phyloP scores from a whole-genome alignment of 2,888 invertebrate species.

The Drosophila hawaiiensis region DNA sequence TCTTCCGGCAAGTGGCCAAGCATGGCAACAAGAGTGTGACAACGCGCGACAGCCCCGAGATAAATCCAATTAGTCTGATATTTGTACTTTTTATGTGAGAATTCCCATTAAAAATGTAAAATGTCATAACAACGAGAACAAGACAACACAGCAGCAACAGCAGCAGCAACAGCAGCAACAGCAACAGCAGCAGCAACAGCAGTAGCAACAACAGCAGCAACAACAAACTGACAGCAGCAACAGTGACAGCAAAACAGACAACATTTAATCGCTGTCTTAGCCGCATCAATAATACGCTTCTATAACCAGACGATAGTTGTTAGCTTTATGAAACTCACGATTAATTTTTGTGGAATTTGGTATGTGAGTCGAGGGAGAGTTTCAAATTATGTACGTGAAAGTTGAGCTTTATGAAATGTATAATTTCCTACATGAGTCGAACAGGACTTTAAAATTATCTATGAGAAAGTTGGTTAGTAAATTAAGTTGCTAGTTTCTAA shows the following conservation, averaged over 20 bases:
- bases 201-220: slow-evolving; percentile 27
- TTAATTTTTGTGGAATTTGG: slow-evolving; percentile 9
- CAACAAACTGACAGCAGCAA: slow-evolving; percentile 19
- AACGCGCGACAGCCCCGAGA: slow-evolving; percentile 81
- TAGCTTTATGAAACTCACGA: not conserved
- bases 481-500: not conserved
- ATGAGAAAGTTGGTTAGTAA: not conserved
- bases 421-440: not conserved
- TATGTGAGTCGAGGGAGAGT: not conserved
- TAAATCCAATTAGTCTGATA: slow-evolving; percentile 85
- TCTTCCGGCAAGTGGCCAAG: slow-evolving; percentile 69
- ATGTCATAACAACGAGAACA: slow-evolving; percentile 78
- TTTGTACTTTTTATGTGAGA: slow-evolving; percentile 85
- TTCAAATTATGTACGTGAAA: not conserved
- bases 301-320: not conserved
- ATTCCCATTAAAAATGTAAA: slow-evolving; percentile 83
- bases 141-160: slow-evolving; percentile 66
- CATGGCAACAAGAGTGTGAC: slow-evolving; percentile 76
- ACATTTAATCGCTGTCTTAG: slow-evolving; percentile 1
- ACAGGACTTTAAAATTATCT: not conserved
- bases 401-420: not conserved
- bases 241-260: slow-evolving; percentile 23
- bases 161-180: slow-evolving; percentile 34
- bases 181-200: slow-evolving; percentile 43
- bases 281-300: slow-evolving; percentile 43